phyloP scores from a whole-genome alignment of 2,113 vertebrate genomes.

The Alligator sinensis region DNA sequence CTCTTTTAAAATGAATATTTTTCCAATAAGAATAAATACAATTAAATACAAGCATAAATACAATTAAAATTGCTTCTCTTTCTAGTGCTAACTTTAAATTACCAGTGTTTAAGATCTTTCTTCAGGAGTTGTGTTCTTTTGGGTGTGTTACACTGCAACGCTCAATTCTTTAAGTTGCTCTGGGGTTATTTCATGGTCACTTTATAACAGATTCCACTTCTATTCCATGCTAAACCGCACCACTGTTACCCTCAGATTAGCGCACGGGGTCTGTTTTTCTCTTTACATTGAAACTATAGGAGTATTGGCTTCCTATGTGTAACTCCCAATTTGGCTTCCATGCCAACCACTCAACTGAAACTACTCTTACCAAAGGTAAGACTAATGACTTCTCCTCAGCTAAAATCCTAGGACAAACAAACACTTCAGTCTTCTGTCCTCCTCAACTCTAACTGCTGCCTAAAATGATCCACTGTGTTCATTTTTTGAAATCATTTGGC shows the following conservation, averaged over 20 bases:
- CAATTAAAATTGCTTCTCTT: too few relatives aligned
- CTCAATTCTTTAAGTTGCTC: not conserved
- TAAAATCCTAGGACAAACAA: too few relatives aligned
- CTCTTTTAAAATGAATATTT: not conserved
- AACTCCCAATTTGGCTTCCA: not conserved
- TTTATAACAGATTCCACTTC: not conserved
- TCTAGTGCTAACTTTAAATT: not conserved
- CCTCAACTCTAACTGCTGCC: not conserved
- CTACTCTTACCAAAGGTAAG: not conserved
- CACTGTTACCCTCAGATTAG: not conserved
- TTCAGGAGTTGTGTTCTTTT: not conserved
- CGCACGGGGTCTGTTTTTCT: not conserved
- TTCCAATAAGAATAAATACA: not conserved
- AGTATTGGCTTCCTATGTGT: not conserved
- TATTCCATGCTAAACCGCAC: not conserved
- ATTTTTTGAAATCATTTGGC: not conserved
- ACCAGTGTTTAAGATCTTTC: not conserved
- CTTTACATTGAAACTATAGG: not conserved
- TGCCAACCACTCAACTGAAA: not conserved
- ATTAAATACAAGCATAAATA: not conserved
- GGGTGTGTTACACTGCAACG: not conserved
- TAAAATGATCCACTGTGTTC: not conserved
- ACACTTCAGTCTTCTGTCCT: not conserved
- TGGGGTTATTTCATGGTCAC: not conserved
- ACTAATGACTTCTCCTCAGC: too few relatives aligned